phyloP scores from a whole-genome alignment of 2,888 invertebrate genomes.

The Ophion slaviceki region DNA sequence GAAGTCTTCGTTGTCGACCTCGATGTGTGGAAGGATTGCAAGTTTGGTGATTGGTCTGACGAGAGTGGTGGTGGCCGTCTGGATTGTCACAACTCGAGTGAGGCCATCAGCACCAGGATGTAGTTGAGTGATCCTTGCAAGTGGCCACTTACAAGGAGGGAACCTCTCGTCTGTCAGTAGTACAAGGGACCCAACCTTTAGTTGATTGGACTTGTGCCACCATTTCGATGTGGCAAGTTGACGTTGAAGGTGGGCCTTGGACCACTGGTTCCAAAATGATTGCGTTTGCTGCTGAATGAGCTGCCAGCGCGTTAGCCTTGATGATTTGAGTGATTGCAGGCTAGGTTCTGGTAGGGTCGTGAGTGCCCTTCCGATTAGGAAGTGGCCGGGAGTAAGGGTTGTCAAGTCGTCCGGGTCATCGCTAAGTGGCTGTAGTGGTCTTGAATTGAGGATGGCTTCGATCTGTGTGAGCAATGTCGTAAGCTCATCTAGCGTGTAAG shows the following conservation, averaged over 20 bases:
- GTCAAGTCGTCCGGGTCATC: constrained; percentile 64
- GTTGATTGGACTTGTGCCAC: constrained; percentile 13
- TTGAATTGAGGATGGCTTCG: constrained; percentile 71
- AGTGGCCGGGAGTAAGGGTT: constrained; percentile 75
- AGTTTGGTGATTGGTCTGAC: constrained; percentile 64
- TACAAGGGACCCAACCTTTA: constrained; percentile 40
- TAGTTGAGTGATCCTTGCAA: constrained; percentile 48
- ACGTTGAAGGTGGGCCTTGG: constrained; percentile 21
- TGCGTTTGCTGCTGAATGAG: constrained; percentile 31
- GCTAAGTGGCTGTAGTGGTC: constrained; percentile 70
- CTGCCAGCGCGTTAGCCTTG: constrained; percentile 70
- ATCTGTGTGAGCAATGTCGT: constrained; percentile 69
- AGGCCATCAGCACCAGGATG: constrained; percentile 64
- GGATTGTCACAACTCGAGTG: constrained; percentile 50
- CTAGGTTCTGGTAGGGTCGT: constrained; percentile 68
- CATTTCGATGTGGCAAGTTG: constrained; percentile 53
- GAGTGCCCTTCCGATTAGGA: constrained; percentile 71
- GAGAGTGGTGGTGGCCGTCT: constrained; percentile 58
- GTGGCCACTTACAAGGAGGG: constrained; percentile 66
- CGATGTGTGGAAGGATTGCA: constrained; percentile 24
- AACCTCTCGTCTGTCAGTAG: constrained; percentile 61
- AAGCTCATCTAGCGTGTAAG: constrained; percentile 72
- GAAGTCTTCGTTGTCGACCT: not conserved
- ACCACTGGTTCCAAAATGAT: constrained; percentile 57
- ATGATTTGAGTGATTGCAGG: constrained; percentile 34